A percentile compares a stretch with the other conserved stretches of the same genome.
Evolutionary conservation across 2,888 invertebrate species (phyloP).

Genomic region (Drymonia ruficornis): DNA sequence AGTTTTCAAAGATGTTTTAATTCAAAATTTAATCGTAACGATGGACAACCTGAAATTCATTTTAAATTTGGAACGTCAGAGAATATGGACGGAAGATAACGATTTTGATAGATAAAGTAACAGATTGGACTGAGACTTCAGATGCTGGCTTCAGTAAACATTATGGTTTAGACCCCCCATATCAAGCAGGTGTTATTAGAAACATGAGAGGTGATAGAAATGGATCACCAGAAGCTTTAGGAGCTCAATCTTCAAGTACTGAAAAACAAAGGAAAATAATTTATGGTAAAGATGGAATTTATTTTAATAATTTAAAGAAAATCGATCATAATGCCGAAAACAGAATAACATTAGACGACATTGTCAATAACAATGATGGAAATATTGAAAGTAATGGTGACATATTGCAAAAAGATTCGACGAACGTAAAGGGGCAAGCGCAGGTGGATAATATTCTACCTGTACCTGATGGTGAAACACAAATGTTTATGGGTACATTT

Average conservation of each 20-base stretch:
- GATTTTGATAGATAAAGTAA: not conserved
- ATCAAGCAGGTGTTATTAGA: not conserved
- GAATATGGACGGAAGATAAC: not conserved
- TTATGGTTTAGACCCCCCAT: not conserved
- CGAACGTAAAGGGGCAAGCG: constrained; percentile 34
- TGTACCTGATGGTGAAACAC: constrained; percentile 37
- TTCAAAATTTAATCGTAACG: constrained; percentile 41
- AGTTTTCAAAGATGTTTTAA: constrained; percentile 36
- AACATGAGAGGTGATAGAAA: not conserved
- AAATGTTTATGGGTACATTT: constrained; percentile 55
- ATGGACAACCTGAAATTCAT: constrained; percentile 45
- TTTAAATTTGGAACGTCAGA: constrained; percentile 34
- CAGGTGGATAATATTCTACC: constrained; percentile 13
- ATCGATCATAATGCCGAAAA: not conserved
- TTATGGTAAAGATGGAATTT: not conserved
- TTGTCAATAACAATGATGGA: constrained; percentile 4
- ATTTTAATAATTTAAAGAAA: not conserved
- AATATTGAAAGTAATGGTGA: constrained; percentile 15
- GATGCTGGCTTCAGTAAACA: not conserved
- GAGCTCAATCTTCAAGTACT: not conserved
- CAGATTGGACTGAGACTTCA: not conserved
- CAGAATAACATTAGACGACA: too few relatives aligned
- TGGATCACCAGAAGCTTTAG: not conserved
- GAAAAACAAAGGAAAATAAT: too few relatives aligned
- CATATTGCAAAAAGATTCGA: constrained; percentile 8